A percentile compares a stretch with the other conserved stretches of the same genome.
Evolutionary conservation across 2,888 invertebrate species (phyloP).

Genomic region (Xestobium rufovillosum): DNA sequence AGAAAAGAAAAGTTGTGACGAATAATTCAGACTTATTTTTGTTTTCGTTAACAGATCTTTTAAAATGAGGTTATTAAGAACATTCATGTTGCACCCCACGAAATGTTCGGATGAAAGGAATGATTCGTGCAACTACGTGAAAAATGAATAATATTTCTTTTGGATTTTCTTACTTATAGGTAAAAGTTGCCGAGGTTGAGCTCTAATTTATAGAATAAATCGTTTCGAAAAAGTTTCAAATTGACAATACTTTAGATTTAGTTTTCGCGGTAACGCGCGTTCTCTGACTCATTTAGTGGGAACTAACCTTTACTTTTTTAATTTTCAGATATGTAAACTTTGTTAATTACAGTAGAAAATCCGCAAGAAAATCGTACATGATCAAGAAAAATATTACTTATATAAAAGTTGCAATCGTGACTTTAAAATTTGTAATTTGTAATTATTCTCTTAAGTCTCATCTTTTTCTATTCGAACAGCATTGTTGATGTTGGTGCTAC

Average conservation of each 20-base stretch:
- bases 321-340: no score
- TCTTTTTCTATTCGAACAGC: slow-evolving; percentile 52
- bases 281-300: no score
- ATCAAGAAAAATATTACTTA: no score
- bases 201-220: slow-evolving; percentile 10
- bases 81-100: slow-evolving; percentile 34
- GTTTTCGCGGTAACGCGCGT: slow-evolving; percentile 11
- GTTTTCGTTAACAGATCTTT: slow-evolving; percentile 17
- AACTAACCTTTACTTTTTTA: no score
- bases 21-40: slow-evolving; percentile 26
- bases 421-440: no score
- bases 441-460: no score
- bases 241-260: slow-evolving; percentile 9
- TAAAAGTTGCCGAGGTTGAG: slow-evolving; percentile 9
- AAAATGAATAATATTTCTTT: no score
- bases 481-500: slow-evolving; percentile 83
- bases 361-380: no score
- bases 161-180: no score
- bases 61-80: slow-evolving; percentile 18
- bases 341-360: no score
- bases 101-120: slow-evolving; percentile 41
- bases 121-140: slow-evolving; percentile 56
- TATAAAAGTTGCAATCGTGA: no score
- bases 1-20: slow-evolving; percentile 23
- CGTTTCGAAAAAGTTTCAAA: slow-evolving; percentile 14